Base-by-base conservation (phyloP, 2,888 invertebrate genomes). In the Acrobasis suavella region DNA sequence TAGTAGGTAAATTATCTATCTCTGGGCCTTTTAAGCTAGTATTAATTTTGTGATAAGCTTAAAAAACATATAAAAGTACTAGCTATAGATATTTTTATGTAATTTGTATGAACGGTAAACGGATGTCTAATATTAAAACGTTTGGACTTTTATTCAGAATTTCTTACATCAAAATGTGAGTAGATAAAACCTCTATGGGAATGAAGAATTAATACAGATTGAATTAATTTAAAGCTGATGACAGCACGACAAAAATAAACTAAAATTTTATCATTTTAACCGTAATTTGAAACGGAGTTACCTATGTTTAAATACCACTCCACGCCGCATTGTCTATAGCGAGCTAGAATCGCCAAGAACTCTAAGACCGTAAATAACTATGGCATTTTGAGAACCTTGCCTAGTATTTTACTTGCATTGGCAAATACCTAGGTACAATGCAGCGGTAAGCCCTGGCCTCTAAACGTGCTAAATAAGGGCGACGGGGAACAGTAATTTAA, bases 341-440 rank as follows among this genome's bases (percentile, higher is more conserved):
- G 10, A 15, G 32, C 63, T 67, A 64, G 67, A 72, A 68, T 71
- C 66, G 67, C 74, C 71, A 67, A 67, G 71, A 72, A 77, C 76
- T 80, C 80, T 77, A 71, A 78, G 77, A 81, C 84, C 85, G 84
- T 91, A 91, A 91, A 91, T 91, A 89, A 88, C 81, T 83, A 86
- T 89, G 88, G 86, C 89, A 77, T 90, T 88, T 89, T 84, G 83
- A 87, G 86, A 87, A 87, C 87, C 86, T 86, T 76, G 83, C 84
- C 85, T 84, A 85, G 89, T 81, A 88, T 86, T 91, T 90, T 87
- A 91, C 89, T 89, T 90, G 89, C 89, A 92, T 89, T 90, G 86
- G 90, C 89, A 89, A 91, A 91, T 91, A 89, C 91, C 87, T 89
- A 86, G 83, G 87, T 85, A 91, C 91, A 91, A 88, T 90, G 86